These are phyloP conservation scores for Monochamus alternatus DNA, from an alignment of 2,888 invertebrate species.

Conservation along the genomic window DNA sequence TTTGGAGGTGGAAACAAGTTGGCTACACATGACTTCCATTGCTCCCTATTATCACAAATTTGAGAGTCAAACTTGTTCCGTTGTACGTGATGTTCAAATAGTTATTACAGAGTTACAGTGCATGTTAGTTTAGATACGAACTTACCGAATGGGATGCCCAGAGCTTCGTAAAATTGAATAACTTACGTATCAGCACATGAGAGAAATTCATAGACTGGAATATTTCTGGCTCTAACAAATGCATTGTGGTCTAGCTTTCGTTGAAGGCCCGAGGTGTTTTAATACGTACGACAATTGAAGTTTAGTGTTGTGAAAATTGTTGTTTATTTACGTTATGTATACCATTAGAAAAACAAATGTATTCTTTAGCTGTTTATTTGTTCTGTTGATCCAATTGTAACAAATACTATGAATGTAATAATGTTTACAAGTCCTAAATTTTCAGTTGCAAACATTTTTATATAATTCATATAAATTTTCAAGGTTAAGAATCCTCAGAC, in stretches of 20 bases:
- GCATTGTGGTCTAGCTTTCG: neutral
- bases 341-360: no score
- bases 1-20: neutral
- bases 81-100: neutral
- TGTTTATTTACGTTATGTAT: no score
- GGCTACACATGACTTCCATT: neutral
- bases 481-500: no score
- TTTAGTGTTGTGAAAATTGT: no score
- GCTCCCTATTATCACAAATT: conserved; percentile 5
- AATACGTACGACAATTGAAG: no score
- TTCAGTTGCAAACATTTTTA: no score
- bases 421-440: no score
- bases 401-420: no score
- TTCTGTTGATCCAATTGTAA: no score
- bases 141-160: conserved; percentile 2
- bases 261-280: no score
- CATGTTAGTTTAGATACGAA: conserved; percentile 9
- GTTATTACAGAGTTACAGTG: conserved; percentile 8
- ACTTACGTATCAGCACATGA: conserved; percentile 3
- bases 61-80: conserved; percentile 6
- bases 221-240: neutral
- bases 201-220: neutral
- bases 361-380: no score
- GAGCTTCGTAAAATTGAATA: conserved; percentile 13
- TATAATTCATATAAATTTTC: no score